Conservation (phyloP, 2,888 invertebrate species). For the Cantharis lateralis region DNA sequence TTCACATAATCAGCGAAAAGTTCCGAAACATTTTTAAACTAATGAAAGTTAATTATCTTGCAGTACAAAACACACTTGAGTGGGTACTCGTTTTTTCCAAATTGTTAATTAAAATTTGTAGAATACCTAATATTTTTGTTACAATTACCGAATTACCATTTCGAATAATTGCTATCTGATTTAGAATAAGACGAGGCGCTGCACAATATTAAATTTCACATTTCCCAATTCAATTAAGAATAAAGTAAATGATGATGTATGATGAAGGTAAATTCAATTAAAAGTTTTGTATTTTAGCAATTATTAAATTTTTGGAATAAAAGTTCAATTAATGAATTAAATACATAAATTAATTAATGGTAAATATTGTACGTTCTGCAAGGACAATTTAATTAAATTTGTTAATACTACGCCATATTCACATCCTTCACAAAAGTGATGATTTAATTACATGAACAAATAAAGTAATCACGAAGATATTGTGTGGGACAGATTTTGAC, state of each 20-base stretch:
- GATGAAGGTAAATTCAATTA: constrained; percentile 25
- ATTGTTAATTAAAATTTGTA: not conserved
- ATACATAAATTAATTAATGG: not conserved
- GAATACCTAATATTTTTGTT: not conserved
- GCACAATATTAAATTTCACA: constrained; percentile 16
- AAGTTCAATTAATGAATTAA: constrained; percentile 24
- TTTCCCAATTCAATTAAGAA: constrained; percentile 27
- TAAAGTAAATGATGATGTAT: constrained; percentile 23
- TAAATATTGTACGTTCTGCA: not conserved
- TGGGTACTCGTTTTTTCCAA: not conserved
- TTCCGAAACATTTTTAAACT: not conserved
- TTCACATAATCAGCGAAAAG: not conserved
- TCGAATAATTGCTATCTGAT: not conserved
- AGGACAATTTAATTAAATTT: not conserved
- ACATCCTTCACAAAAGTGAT: not conserved
- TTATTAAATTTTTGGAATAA: constrained; percentile 13
- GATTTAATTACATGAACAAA: not conserved
- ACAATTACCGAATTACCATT: no score
- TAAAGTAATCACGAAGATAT: not conserved
- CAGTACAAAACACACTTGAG: not conserved
- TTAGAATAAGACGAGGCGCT: not conserved
- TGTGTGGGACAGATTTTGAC: not conserved
- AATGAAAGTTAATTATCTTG: not conserved
- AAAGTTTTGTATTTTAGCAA: constrained; percentile 22
- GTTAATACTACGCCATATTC: not conserved